Percentiles rank a stretch among this genome's conserved stretches.
Conservation (phyloP, 2,888 invertebrate genomes). For the Leptopilina myrica region DNA sequence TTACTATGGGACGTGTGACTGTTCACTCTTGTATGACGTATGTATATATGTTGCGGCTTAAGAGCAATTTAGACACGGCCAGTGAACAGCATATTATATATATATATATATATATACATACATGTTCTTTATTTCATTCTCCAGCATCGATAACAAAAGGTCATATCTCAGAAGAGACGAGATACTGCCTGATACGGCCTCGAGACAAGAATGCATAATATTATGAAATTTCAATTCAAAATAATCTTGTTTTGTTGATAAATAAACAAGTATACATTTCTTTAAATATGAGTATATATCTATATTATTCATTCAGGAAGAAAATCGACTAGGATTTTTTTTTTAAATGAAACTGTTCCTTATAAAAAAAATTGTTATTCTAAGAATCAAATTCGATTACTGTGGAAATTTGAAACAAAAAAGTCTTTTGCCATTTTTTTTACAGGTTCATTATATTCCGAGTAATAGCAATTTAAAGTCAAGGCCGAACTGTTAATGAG, state of each 20-base stretch:
- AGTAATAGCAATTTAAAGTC: too few species aligned
- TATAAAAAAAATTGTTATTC: too few species aligned
- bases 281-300: not conserved
- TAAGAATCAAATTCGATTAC: too few species aligned
- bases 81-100: constrained; percentile 17
- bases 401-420: too few species aligned
- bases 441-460: too few species aligned
- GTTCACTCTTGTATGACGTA: constrained; percentile 25
- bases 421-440: too few species aligned
- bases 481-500: too few species aligned
- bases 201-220: constrained; percentile 28
- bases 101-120: too few species aligned
- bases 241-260: not conserved
- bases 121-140: constrained; percentile 7
- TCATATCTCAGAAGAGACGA: constrained; percentile 22
- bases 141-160: constrained; percentile 32
- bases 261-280: not conserved
- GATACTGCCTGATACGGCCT: constrained; percentile 37
- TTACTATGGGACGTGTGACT: constrained; percentile 33
- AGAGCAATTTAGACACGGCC: constrained; percentile 25
- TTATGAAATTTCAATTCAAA: constrained; percentile 12
- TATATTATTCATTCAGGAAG: not conserved
- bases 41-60: not conserved
- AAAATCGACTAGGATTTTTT: not conserved
- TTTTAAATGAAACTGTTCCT: too few species aligned